Evolutionary conservation across 2,888 invertebrate genomes (phyloP).

Genomic region (Aplocera efformata): DNA sequence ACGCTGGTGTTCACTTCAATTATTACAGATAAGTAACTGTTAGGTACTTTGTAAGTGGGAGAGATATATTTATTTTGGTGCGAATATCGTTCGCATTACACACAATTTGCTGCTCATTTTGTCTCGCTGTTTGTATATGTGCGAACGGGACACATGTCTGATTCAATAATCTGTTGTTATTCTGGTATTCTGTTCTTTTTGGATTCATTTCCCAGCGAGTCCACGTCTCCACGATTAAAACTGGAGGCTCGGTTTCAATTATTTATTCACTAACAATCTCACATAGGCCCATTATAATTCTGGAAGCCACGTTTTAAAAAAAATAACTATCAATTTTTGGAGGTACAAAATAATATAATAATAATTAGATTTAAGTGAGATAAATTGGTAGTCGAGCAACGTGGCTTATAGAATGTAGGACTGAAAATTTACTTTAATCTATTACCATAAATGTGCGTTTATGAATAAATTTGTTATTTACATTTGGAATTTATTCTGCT

Average conservation of each 20-base stretch:
- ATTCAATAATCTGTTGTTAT: constrained; percentile 47
- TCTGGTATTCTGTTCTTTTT: constrained; percentile 37
- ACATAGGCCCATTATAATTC: constrained; percentile 33
- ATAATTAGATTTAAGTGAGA: constrained; percentile 2
- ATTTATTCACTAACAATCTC: constrained; percentile 61
- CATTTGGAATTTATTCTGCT: constrained; percentile 44
- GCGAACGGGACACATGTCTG: constrained; percentile 38
- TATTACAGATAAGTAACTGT: constrained; percentile 1
- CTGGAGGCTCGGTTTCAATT: constrained; percentile 50
- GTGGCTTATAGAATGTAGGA: constrained; percentile 30
- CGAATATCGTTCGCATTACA: constrained; percentile 13
- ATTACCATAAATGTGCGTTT: constrained; percentile 63
- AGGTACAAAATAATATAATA: constrained; percentile 8
- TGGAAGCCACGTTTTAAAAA: constrained; percentile 40
- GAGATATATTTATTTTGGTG: constrained; percentile 11
- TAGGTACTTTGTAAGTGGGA: constrained; percentile 4
- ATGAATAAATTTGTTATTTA: constrained; percentile 56
- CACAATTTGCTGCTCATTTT: constrained; percentile 13
- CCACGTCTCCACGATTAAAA: constrained; percentile 26
- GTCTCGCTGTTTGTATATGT: constrained; percentile 31
- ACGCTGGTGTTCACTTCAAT: background rate
- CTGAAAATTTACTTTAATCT: constrained; percentile 49
- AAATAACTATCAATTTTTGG: constrained; percentile 12
- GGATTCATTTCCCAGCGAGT: constrained; percentile 33
- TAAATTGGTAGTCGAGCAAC: constrained; percentile 27